Evolutionary conservation across 2,888 invertebrate genomes (phyloP), one percentile per base, ranked within the genome.

Genomic region (Hymenopus coronatus): DNA sequence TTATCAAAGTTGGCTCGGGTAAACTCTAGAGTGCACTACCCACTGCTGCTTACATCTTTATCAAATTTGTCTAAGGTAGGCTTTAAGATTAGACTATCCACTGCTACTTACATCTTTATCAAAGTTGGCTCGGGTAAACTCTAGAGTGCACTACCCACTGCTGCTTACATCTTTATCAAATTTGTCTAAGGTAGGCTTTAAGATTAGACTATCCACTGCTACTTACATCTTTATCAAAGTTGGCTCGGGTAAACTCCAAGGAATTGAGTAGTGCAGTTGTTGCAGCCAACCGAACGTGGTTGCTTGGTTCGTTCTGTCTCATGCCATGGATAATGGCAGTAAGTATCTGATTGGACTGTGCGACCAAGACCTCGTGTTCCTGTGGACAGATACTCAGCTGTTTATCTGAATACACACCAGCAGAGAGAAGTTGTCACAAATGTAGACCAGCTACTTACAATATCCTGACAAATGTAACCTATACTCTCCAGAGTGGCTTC

Each of bases 311-410:
- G 90, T 97, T 97, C 91, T 97, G 97, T 91, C 99, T 96, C 99
- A 99, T 99, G 25, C 99, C 99, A 93, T 99, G 98, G 88, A 99
- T 98, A 91, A 99, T 99, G 28, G 99, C 99, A 30, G 99, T 99
- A 89, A 99, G 95, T 92, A 99, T 99, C 92, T 97, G 97, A 94
- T 99, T 99, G 46, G 99, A 98, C 93, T 99, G 98, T 90, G 96
- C 94, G 90, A 98, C 97, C 91, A 99, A 94, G 40, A 98, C 98
- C 92, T 98, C 98, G 88, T 98, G 97, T 92, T 98, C 97, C 93
- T 93, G 89, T 27, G 91, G 91, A 70, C 89, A 83, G 14, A 87
- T 28, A 82, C 28, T 82, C 87, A 89, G 33, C 8, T 28, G 25
- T 83, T 20, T 4, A n/a, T n/a, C 54, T 70, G 20, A 70, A 25